Conservation (phyloP, 2,888 invertebrate genomes). For the Spodoptera exigua region DNA sequence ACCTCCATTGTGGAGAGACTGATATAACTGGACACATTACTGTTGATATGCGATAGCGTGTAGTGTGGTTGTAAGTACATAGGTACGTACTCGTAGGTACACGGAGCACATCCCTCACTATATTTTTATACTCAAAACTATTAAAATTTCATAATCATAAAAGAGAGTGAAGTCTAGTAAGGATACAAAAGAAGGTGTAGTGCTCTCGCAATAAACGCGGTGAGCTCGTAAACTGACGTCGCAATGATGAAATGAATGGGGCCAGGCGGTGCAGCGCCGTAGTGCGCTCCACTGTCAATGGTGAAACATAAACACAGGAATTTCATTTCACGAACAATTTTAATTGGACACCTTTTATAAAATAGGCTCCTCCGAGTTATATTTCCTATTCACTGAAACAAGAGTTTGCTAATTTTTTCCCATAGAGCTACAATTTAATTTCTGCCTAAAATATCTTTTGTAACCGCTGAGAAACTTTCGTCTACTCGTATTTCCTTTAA, state of each 20-base stretch:
- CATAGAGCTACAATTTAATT: conserved; percentile 52
- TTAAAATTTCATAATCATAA: conserved; percentile 73
- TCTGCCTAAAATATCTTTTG: conserved; percentile 56
- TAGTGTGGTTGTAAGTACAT: not conserved
- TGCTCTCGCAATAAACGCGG: conserved; percentile 76
- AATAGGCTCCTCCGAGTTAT: conserved; percentile 57
- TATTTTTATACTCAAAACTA: conserved; percentile 67
- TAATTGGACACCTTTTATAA: conserved; percentile 73
- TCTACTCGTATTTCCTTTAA: conserved; percentile 59
- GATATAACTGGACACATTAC: conserved; percentile 24
- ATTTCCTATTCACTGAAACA: conserved; percentile 58
- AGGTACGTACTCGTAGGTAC: not conserved
- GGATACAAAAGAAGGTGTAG: conserved; percentile 76
- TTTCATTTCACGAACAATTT: conserved; percentile 69
- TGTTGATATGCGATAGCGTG: conserved; percentile 19
- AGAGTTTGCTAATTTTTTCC: conserved; percentile 62
- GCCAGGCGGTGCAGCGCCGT: conserved; percentile 51
- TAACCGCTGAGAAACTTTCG: conserved; percentile 59
- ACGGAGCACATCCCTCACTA: conserved; percentile 37
- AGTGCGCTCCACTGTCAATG: conserved; percentile 67
- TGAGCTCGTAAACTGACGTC: conserved; percentile 78
- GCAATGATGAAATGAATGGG: conserved; percentile 74
- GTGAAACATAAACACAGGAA: conserved; percentile 65
- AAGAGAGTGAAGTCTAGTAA: conserved; percentile 69
- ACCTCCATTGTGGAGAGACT: conserved; percentile 15